Conservation (phyloP, 2,797 vertebrate species). For the Pelochelys cantorii region DNA sequence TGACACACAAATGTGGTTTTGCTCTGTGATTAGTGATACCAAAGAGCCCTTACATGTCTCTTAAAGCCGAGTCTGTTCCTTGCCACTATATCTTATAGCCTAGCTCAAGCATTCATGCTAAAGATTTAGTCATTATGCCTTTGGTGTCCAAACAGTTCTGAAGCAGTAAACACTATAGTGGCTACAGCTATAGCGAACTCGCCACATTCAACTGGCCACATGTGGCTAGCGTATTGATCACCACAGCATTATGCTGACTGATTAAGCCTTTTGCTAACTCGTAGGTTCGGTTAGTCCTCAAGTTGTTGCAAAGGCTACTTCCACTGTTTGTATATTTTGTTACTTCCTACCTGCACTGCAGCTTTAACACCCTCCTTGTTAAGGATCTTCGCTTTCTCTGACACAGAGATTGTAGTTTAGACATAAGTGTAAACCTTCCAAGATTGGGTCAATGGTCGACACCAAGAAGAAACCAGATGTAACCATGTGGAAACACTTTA, state of each 20-base stretch:
- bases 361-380: background rate
- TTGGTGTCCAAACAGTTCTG: no score
- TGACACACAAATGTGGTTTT: background rate
- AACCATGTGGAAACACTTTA: slow-evolving; percentile 22
- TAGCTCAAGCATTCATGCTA: background rate
- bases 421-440: background rate
- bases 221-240: no score
- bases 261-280: background rate
- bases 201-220: no score
- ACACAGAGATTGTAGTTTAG: background rate
- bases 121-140: background rate
- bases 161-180: no score
- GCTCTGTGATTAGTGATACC: background rate
- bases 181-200: no score
- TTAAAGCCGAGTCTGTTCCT: background rate
- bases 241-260: background rate
- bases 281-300: background rate
- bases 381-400: background rate
- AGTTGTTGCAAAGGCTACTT: background rate
- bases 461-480: background rate
- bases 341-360: background rate
- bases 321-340: background rate
- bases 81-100: background rate
- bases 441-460: background rate
- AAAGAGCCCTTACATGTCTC: background rate